Evolutionary conservation across 2,113 vertebrate species (phyloP).

Genomic region (Sigmodon hispidus): DNA sequence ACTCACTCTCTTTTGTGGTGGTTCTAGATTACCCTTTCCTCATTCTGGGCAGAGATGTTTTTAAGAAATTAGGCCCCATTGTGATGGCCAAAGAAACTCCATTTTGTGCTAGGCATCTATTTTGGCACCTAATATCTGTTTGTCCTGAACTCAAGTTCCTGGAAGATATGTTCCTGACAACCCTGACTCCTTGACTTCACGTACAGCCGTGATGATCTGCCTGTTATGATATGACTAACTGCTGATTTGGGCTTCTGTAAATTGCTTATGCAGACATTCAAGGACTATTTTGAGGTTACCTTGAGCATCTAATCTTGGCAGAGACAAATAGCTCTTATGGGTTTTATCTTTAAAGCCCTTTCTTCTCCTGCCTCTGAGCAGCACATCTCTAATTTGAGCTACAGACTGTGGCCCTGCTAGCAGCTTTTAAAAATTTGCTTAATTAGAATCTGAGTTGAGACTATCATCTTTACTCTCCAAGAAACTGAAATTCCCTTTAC

Average conservation of each 20-base stretch:
- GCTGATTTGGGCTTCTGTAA: neutral
- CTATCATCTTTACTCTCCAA: neutral
- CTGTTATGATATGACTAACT: neutral
- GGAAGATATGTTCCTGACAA: neutral
- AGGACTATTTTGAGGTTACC: neutral
- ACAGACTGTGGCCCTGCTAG: neutral
- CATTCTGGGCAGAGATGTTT: neutral
- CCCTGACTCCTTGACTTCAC: neutral
- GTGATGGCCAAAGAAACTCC: neutral
- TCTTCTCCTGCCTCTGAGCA: neutral
- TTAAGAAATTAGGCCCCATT: neutral
- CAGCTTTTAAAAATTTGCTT: neutral
- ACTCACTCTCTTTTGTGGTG: neutral
- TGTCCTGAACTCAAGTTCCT: neutral
- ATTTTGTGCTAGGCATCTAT: neutral
- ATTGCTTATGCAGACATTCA: neutral
- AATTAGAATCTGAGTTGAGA: neutral
- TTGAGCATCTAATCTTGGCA: neutral
- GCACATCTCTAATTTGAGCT: neutral
- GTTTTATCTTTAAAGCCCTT: neutral
- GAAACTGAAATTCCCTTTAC: neutral
- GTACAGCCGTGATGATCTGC: neutral
- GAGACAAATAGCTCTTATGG: neutral
- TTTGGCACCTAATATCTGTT: neutral
- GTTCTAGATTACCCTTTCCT: neutral